Conservation (phyloP, 1,140 invertebrate species). For the Aphidius ervi region DNA sequence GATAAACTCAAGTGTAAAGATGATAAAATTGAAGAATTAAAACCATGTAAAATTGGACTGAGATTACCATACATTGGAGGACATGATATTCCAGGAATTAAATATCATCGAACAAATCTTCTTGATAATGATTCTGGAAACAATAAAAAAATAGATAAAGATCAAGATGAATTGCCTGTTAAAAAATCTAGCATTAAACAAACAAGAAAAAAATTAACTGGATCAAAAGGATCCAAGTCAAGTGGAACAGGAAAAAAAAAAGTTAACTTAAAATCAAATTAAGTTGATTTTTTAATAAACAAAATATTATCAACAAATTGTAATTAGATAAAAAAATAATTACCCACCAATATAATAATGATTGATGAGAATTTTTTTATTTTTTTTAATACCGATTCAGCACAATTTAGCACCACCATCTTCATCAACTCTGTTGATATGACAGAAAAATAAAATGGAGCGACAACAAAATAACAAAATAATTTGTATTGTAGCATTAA, state of each 20-base stretch:
- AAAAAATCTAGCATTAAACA: not conserved
- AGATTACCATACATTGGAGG: constrained; percentile 41
- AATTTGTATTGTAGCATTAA: constrained; percentile 23
- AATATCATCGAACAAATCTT: not conserved
- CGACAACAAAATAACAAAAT: constrained; percentile 21
- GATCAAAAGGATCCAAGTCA: too few species aligned
- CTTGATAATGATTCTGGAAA: not conserved
- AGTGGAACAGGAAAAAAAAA: too few species aligned
- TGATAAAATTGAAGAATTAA: constrained; percentile 44
- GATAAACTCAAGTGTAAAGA: not conserved
- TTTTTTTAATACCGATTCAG: too few species aligned
- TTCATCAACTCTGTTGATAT: not conserved
- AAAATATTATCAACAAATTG: too few species aligned
- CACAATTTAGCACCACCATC: too few species aligned
- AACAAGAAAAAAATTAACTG: not conserved
- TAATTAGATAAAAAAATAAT: too few species aligned
- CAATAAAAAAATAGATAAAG: not conserved
- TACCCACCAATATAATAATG: too few species aligned
- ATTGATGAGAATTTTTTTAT: too few species aligned
- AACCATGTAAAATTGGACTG: constrained; percentile 50
- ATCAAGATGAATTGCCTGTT: too few species aligned
- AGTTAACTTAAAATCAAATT: too few species aligned
- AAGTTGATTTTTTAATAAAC: too few species aligned
- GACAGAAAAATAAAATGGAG: constrained; percentile 15
- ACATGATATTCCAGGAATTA: constrained; percentile 9